phyloP scores from a whole-genome alignment of 2,888 invertebrate genomes.

The Drosophila pseudotalamancana region DNA sequence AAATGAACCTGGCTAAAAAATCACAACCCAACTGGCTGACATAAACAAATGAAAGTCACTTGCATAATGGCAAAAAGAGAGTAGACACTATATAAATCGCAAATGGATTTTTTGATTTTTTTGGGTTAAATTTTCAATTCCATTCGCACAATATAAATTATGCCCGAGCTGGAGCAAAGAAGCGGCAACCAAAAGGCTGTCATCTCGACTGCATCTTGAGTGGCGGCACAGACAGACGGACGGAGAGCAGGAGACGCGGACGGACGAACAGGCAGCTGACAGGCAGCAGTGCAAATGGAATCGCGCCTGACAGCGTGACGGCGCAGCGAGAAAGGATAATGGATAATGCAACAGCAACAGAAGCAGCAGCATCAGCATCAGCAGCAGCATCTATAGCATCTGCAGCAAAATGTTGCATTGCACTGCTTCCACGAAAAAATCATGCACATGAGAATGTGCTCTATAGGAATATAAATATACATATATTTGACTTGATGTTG shows the following conservation, averaged over 20 bases:
- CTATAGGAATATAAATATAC: not conserved
- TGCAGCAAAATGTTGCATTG: slow-evolving; percentile 29
- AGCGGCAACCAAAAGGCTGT: slow-evolving; percentile 64
- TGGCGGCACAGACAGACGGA: slow-evolving; percentile 24
- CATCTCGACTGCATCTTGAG: slow-evolving; percentile 62
- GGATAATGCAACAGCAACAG: slow-evolving; percentile 15
- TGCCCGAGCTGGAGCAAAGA: slow-evolving; percentile 30
- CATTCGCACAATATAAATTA: slow-evolving; percentile 42
- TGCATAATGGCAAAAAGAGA: slow-evolving; percentile 5
- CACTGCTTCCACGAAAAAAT: slow-evolving; percentile 19
- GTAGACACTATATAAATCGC: slow-evolving; percentile 14
- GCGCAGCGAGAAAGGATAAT: slow-evolving; percentile 30
- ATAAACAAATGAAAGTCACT: slow-evolving; percentile 58
- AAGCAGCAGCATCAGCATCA: slow-evolving; percentile 1
- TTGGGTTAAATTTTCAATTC: slow-evolving; percentile 37
- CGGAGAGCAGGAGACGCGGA: slow-evolving; percentile 4
- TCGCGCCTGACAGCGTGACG: slow-evolving; percentile 41
- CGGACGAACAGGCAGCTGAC: slow-evolving; percentile 51
- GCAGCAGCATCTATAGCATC: not conserved
- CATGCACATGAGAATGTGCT: slow-evolving; percentile 9
- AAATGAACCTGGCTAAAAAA: slow-evolving; percentile 59
- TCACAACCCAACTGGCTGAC: slow-evolving; percentile 60
- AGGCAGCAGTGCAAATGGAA: slow-evolving; percentile 66
- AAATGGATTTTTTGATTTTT: slow-evolving; percentile 12
- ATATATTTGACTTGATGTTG: slow-evolving; percentile 30